phyloP scores from a whole-genome alignment of 2,888 invertebrate species.

The Apamea sordens region DNA sequence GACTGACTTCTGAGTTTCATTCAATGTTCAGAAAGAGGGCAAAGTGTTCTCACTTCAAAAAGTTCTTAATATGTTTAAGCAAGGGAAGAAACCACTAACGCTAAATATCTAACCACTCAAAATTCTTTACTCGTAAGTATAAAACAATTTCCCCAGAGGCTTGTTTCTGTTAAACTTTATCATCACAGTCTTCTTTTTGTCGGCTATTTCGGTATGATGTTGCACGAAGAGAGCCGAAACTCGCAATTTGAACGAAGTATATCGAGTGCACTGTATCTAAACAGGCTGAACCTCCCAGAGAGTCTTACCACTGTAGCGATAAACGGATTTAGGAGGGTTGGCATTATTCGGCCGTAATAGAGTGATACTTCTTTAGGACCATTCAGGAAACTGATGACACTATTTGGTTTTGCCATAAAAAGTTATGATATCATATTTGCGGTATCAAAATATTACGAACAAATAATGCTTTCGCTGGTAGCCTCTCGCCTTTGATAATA shows the following conservation, averaged over 20 bases:
- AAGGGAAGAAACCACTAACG: slow-evolving; percentile 6
- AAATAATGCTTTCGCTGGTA: slow-evolving; percentile 75
- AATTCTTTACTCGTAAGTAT: slow-evolving; percentile 42
- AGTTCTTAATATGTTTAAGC: not conserved
- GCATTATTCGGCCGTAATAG: slow-evolving; percentile 84
- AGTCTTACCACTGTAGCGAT: slow-evolving; percentile 83
- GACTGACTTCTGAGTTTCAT: no score
- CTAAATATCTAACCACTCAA: slow-evolving; percentile 27
- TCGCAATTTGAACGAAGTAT: slow-evolving; percentile 75
- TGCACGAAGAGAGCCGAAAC: slow-evolving; percentile 69
- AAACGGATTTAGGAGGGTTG: slow-evolving; percentile 85
- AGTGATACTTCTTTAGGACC: slow-evolving; percentile 85
- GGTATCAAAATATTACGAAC: slow-evolving; percentile 84
- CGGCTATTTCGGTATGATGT: slow-evolving; percentile 51
- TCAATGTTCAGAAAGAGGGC: not conserved
- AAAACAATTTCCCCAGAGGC: slow-evolving; percentile 41
- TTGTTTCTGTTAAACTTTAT: slow-evolving; percentile 65
- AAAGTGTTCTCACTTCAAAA: not conserved
- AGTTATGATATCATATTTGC: slow-evolving; percentile 86
- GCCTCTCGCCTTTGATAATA: slow-evolving; percentile 68
- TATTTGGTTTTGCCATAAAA: slow-evolving; percentile 88
- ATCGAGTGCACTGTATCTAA: slow-evolving; percentile 83
- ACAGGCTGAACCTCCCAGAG: slow-evolving; percentile 74
- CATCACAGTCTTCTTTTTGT: slow-evolving; percentile 71
- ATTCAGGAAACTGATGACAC: slow-evolving; percentile 85